Conservation (phyloP, 30 jellyfish, hydroid and myxozoan genomes). For the Phacellophora camtschatica region DNA sequence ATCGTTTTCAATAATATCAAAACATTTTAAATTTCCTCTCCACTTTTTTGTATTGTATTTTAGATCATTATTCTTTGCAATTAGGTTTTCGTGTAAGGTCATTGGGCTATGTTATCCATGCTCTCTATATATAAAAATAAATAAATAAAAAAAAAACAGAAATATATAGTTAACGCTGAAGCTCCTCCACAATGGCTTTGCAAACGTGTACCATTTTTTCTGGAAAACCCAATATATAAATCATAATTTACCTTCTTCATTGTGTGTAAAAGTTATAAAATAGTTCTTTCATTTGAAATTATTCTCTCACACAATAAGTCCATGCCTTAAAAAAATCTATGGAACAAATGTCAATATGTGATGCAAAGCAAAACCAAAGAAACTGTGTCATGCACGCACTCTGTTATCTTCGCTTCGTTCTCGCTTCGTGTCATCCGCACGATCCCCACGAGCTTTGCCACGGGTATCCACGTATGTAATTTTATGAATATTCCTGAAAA, state of each 20-base stretch:
- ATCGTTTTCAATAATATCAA: no score
- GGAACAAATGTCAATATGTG: neutral
- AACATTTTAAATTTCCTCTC: no score
- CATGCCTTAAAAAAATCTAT: neutral
- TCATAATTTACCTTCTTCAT: neutral
- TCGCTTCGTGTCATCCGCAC: conserved; percentile 15
- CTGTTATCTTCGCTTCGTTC: conserved; percentile 23
- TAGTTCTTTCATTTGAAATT: neutral
- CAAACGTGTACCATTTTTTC: neutral
- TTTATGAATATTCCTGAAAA: conserved; percentile 21
- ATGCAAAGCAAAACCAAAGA: neutral
- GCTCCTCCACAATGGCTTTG: no score
- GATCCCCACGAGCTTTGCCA: conserved; percentile 43
- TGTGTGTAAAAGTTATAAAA: no score
- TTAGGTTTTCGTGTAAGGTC: no score
- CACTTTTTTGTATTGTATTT: no score
- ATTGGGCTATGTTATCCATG: no score
- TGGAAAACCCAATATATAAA: neutral
- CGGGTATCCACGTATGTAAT: conserved; percentile 41
- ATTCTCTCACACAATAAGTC: neutral
- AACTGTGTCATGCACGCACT: conserved; percentile 36
- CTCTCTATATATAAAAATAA: no score
- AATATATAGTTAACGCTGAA: no score
- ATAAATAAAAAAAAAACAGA: neutral
- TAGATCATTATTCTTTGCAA: no score